Base-by-base conservation (phyloP, 2,113 vertebrate species). In the Oophaga pumilio region DNA sequence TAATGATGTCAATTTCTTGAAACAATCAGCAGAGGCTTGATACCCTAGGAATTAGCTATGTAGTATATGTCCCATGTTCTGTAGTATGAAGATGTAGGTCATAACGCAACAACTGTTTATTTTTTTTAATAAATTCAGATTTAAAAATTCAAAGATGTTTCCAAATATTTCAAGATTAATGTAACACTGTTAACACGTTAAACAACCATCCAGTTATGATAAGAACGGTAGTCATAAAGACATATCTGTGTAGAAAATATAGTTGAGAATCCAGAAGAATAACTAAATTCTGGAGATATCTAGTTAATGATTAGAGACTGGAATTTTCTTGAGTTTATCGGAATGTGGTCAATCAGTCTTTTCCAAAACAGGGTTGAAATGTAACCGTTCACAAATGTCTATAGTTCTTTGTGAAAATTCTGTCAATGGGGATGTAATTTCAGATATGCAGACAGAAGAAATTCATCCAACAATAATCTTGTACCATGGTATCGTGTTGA, bases 401-500 rank as follows among this genome's bases (percentile, higher is more conserved):
- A 7, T 52, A 13, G n/a, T 43, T 22, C 62, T 69, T 77, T 76
- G 59, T 85, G 49, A 52, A 66, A 50, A 1, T 82, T 50, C 49
- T 24, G 22, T 17, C 1, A 22, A 33, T 12, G 8, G 26, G 60
- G 59, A 69, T 86, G 17, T 28, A 52, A 86, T 86, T 86, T 86
- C 85, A 69, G 28, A 28, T 57, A 24, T 8, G 24, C 9, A 79
- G 50, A 79, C 20, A 62, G 8, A 14, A 60, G 49, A 77, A 78
- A 53, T 28, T 33, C 43, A 68, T 13, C 66, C 50, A 24, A 83
- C 8, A 69, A 64, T 53, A 18, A 53, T 26, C 14, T n/a, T 10
- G 49, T 6, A 62, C 28, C 7, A 59, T 64, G 15, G 85, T 79
- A 69, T 80, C 76, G 28, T 78, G 24, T 86, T 78, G 76, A 86